These are phyloP conservation scores for Erebia palarica DNA, from an alignment of 2,888 invertebrate genomes.

Conservation along the genomic window DNA sequence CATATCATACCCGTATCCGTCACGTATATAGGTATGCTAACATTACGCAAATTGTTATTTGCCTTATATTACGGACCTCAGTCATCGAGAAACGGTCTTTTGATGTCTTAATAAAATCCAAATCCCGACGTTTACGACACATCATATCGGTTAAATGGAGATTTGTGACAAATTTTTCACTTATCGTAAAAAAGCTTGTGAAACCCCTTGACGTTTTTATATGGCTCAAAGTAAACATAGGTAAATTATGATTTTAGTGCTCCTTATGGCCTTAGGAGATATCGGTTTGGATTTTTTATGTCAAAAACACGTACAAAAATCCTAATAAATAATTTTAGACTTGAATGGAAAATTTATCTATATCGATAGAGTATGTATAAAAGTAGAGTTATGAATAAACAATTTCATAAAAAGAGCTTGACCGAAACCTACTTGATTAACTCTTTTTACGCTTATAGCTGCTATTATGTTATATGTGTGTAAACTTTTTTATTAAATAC, in stretches of 20 bases:
- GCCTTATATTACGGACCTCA: slow-evolving; percentile 36
- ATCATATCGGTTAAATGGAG: slow-evolving; percentile 31
- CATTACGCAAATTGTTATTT: slow-evolving; percentile 39
- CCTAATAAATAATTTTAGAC: neutral
- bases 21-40: slow-evolving; percentile 29
- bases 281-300: slow-evolving; percentile 7
- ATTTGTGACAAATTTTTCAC: slow-evolving; percentile 35
- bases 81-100: slow-evolving; percentile 29
- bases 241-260: slow-evolving; percentile 23
- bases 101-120: slow-evolving; percentile 42
- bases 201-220: slow-evolving; percentile 31
- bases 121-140: slow-evolving; percentile 39
- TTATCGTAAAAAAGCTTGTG: slow-evolving; percentile 32
- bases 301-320: neutral
- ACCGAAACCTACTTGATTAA: too few relatives aligned
- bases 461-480: too few relatives aligned
- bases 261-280: slow-evolving; percentile 17
- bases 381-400: too few relatives aligned
- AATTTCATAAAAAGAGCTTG: too few relatives aligned
- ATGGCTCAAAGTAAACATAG: slow-evolving; percentile 19
- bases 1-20: slow-evolving; percentile 5
- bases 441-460: too few relatives aligned
- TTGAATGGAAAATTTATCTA: neutral
- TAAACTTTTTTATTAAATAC: too few relatives aligned
- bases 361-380: too few relatives aligned